Percentiles rank a stretch among this genome's conserved stretches.
These are phyloP conservation scores for Gouania willdenowi DNA, from an alignment of 2,797 vertebrate species.

Conservation along the genomic window DNA sequence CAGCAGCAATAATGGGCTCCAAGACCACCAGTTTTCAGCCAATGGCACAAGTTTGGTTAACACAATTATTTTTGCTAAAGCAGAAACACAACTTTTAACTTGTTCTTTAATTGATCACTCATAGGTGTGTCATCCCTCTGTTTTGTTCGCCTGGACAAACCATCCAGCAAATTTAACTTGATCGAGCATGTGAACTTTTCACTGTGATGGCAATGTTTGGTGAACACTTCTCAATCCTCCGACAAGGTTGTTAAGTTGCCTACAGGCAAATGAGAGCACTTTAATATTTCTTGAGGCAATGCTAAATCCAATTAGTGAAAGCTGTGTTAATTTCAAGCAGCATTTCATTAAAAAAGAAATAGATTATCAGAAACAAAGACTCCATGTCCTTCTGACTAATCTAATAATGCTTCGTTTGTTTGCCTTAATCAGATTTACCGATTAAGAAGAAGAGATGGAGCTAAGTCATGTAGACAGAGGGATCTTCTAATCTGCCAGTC, in stretches of 20 bases:
- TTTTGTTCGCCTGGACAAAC: slow-evolving; percentile 9
- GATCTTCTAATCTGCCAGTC: slow-evolving; percentile 69
- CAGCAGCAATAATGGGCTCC: too few relatives aligned
- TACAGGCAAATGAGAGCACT: slow-evolving; percentile 58
- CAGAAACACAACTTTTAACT: too few relatives aligned
- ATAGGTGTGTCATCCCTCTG: slow-evolving; percentile 9
- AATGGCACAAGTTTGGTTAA: too few relatives aligned
- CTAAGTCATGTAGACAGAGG: slow-evolving; percentile 66
- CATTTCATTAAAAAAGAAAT: slow-evolving; percentile 74
- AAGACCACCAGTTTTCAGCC: slow-evolving; percentile 25
- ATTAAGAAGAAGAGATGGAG: slow-evolving; percentile 59
- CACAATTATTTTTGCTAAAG: too few relatives aligned
- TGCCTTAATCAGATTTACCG: slow-evolving; percentile 76
- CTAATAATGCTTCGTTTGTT: slow-evolving; percentile 75
- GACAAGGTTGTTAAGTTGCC: slow-evolving; percentile 67
- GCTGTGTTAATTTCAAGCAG: slow-evolving; percentile 76
- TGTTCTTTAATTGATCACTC: not conserved
- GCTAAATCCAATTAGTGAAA: slow-evolving; percentile 71
- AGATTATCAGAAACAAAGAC: slow-evolving; percentile 71
- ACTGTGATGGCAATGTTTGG: slow-evolving; percentile 53
- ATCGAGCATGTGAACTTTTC: slow-evolving; percentile 59
- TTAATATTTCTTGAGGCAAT: slow-evolving; percentile 64
- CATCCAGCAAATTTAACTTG: slow-evolving; percentile 39
- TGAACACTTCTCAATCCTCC: slow-evolving; percentile 37
- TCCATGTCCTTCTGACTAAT: slow-evolving; percentile 72